Evolutionary conservation across 2,888 invertebrate genomes (phyloP), one percentile per base, ranked within the genome.

Genomic region (Rhorus exstirpatorius): DNA sequence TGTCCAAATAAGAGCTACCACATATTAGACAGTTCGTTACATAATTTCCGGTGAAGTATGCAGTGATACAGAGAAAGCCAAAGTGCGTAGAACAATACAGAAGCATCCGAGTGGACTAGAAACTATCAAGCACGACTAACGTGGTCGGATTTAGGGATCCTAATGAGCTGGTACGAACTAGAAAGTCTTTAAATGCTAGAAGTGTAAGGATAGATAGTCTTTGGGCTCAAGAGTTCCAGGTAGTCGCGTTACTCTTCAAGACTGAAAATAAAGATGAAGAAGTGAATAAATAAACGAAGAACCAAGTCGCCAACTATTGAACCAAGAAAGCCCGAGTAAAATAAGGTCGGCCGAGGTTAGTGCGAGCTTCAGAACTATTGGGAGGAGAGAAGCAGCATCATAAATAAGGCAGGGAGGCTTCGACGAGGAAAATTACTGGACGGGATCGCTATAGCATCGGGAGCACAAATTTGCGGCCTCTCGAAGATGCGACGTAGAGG

Each of bases 391-490:
- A 49, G 49, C 31, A 46, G 14, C 19, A 44, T 61, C 61, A 24
- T 17, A 55, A 24, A 44, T 12, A 55, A 46, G 24, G 26, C 31
- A 17, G 12, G 63, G 38, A 77, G 17, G 14, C 24, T 46, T 24
- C 26, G 17, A 14, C 24, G 8, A 31, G 41, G n/a, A 65, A 44
- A 51, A 74, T 78, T 53, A 31, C 44, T 51, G 35, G 44, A 31
- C 60, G 53, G 61, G 51, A 63, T 35, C 53, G 26, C 53, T 44
- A n/a, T n/a, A 10, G 46, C 14, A 12, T 31, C 12, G n/a, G 38
- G 46, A 24, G 24, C 24, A 53, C 68, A 61, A 68, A 31, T 46
- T 53, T 60, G 44, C 61, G 74, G 63, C 35, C 63, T 63, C 26
- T 70, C 46, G 51, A 68, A 61, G 41, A 79, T 53, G 51, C 51